Base-by-base conservation (phyloP, 2,888 invertebrate genomes). In the Amiota mariae region DNA sequence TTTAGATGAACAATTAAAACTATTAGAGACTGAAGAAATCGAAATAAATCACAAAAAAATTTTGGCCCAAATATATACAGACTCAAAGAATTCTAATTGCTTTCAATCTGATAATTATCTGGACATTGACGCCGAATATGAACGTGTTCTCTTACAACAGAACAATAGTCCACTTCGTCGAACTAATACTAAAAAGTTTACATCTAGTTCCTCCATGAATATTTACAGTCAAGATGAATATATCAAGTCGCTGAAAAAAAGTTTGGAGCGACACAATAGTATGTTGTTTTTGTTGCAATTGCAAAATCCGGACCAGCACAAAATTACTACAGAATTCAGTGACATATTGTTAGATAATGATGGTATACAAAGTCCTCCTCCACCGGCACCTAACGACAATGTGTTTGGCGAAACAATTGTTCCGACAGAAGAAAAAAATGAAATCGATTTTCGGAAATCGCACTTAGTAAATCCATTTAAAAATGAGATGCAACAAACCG, bases 371-470 rank as follows among this genome's bases (percentile, higher is more conserved):
- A 94, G 94, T 87, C 95, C 95, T 2, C 95, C 95, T 2, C 96
- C 96, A 4, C 96, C 96, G 46, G 95, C 96, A 0, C 95, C 96
- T 0, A 93, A 93, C 74, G 94, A 95, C 87, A 92, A 92, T 47
- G 90, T 74, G 6, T 72, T 73, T 11, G 77, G 82, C 15, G 48
- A 76, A 9, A 76, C 77, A 4, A 73, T 61, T 36, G 68, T 66
- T 1, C 67, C 59, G 3, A 64, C 73, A 8, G 54, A 70, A 36
- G 61, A 18, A 20, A 59, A 59, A 59, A 59, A 18, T 20, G 18
- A 59, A 59, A 18, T 59, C 11, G 57, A 59, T 18, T 18, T 51
- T 51, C 57, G 18, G 8, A 15, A 15, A 11, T n/a, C 57, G 20
- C n/a, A n/a, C 8, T 54, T 54, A 54, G n/a, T 15, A n/a, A 77